A percentile compares a stretch with the other conserved stretches of the same genome.
phyloP scores from a whole-genome alignment of 64 coral and sea anemone species.

The Actinia tenebrosa region DNA sequence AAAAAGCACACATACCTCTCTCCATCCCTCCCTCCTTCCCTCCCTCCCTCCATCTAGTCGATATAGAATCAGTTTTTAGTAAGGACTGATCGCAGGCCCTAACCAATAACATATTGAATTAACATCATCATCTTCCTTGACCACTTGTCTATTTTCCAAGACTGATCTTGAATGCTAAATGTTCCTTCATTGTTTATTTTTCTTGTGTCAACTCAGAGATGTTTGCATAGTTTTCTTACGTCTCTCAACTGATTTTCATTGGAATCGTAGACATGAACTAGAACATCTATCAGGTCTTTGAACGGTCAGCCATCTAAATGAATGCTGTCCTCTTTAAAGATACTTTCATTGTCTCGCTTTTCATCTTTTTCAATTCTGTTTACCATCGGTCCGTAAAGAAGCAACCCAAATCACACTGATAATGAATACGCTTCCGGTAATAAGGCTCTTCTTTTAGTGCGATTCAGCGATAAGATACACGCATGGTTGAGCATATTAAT shows the following conservation, averaged over 20 bases:
- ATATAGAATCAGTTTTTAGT: background rate
- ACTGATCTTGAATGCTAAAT: constrained; percentile 1
- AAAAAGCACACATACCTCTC: no score
- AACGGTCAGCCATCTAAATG: background rate
- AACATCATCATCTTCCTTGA: background rate
- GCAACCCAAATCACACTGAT: constrained; percentile 71
- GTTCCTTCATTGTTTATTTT: constrained; percentile 5
- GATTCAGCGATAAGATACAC: constrained; percentile 22
- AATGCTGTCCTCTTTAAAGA: constrained; percentile 41
- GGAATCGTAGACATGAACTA: background rate
- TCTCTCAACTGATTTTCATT: background rate
- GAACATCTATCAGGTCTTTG: background rate
- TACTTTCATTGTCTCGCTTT: constrained; percentile 59
- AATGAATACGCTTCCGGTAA: constrained; percentile 91
- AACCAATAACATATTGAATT: background rate
- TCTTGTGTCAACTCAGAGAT: constrained; percentile 8
- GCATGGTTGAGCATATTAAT: constrained; percentile 49
- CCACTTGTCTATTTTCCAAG: constrained; percentile 1
- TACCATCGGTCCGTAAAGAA: constrained; percentile 69
- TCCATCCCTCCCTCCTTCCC: no score
- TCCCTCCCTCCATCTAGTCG: no score
- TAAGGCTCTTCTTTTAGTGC: constrained; percentile 47
- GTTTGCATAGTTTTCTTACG: constrained; percentile 30
- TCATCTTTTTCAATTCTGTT: constrained; percentile 67
- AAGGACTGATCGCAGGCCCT: no score